A percentile compares a stretch with the other conserved stretches of the same genome.
These are phyloP conservation scores for Styela clava DNA, from an alignment of 23 tunicate species.

Conservation along the genomic window DNA sequence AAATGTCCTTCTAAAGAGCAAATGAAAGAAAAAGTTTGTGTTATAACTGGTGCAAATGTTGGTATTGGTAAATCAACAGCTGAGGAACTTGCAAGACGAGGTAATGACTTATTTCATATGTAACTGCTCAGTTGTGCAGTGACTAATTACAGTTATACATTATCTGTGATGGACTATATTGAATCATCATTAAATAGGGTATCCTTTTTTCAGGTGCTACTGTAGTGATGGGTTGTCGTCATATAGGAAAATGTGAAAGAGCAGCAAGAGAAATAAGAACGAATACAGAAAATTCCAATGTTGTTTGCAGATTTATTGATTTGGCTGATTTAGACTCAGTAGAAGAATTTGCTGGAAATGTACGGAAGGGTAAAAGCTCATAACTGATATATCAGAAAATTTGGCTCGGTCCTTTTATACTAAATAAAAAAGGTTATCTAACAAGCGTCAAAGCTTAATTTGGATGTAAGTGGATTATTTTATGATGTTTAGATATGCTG, in stretches of 20 bases:
- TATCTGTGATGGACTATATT: no score
- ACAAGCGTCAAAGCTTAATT: neutral
- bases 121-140: no score
- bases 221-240: conserved; percentile 84
- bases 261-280: conserved; percentile 52
- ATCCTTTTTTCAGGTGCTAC: conserved; percentile 77
- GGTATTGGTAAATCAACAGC: conserved; percentile 92
- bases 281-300: conserved; percentile 32
- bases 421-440: neutral
- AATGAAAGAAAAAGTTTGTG: conserved; percentile 72
- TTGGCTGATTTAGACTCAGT: conserved; percentile 72
- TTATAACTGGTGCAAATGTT: conserved; percentile 81
- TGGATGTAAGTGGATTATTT: neutral
- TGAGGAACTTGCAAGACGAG: conserved; percentile 79
- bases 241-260: conserved; percentile 82
- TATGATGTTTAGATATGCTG: neutral
- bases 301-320: conserved; percentile 70
- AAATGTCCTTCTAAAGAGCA: conserved; percentile 70
- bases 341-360: conserved; percentile 56
- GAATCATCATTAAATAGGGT: no score
- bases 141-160: no score
- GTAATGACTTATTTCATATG: conserved; percentile 9
- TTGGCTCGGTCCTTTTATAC: neutral
- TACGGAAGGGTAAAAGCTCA: conserved; percentile 47
- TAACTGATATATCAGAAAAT: neutral